Base-by-base conservation (phyloP, 2,113 vertebrate genomes). In the Xenopus laevis region DNA sequence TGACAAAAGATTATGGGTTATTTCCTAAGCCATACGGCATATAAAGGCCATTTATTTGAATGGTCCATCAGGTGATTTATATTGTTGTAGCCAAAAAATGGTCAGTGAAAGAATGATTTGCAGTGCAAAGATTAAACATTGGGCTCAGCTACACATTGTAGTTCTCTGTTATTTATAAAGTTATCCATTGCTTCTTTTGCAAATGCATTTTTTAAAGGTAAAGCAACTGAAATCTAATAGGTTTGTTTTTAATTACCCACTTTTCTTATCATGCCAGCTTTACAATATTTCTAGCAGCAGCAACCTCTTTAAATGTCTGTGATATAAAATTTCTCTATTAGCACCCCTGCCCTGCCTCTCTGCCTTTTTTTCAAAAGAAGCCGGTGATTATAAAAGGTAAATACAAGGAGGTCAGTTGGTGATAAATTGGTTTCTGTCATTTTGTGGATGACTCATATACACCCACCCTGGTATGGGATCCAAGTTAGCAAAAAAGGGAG, bases 1-100 rank as follows among this genome's bases (percentile, higher is more conserved):
- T 75, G 73, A 69, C 65, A 75, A 75, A 75, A 75, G 47, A 73
- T 73, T 64, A 77, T 70, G 30, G 74, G 67, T 64, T 70, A 63
- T 70, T 77, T 69, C 50, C 60, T 77, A 70, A 77, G 60, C 66
- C 74, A 64, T 77, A 70, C 8, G 67, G 67, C 74, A 77, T 27
- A 17, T 46, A 62, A 63, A 57, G 59, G 62, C 66, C 30, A 8
- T 77, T 70, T 70, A 57, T 60, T 68, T 68, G 23, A 69, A 64
- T 60, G 72, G 58, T 44, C 73, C 73, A 75, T 68, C 20, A 55
- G 40, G 45, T 75, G 73, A 75, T 75, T 75, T 75, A 75, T 75
- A 45, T 20, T 52, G 46, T 63, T 72, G 71, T 72, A 61, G 71
- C 33, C 70, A 55, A 72, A 55, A 50, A 72, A 63, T 61, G 62